A percentile compares a stretch with the other conserved stretches of the same genome.
Conservation (phyloP, 2,113 vertebrate genomes). For the Tamias sibiricus region DNA sequence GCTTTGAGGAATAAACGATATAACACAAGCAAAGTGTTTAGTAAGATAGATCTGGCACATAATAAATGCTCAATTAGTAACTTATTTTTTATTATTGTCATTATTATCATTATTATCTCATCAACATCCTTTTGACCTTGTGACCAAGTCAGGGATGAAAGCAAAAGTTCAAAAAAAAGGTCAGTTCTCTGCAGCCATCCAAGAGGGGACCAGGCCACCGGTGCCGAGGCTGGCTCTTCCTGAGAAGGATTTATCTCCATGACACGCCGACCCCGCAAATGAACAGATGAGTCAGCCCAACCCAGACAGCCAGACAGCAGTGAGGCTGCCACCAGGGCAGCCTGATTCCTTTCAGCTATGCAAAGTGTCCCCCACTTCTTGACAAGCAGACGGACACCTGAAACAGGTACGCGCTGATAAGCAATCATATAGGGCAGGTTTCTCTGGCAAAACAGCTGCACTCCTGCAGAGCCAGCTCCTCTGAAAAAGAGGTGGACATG, state of each 20-base stretch:
- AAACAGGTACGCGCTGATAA: background rate
- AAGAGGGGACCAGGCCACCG: background rate
- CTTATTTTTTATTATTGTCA: background rate
- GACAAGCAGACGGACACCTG: background rate
- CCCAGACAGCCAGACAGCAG: fast-evolving
- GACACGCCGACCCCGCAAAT: background rate
- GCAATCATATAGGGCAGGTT: background rate
- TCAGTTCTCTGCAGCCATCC: background rate
- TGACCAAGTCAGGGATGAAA: background rate
- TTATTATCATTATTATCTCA: background rate
- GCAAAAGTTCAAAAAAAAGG: background rate
- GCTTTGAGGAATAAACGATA: background rate
- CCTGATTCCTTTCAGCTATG: background rate
- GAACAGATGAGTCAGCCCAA: background rate
- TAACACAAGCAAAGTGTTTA: background rate
- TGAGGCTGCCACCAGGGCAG: fast-evolving
- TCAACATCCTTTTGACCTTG: background rate
- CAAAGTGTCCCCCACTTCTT: background rate
- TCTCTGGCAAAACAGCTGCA: background rate
- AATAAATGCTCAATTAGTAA: background rate
- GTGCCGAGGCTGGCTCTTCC: background rate
- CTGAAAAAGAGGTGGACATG: fast-evolving
- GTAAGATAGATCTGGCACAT: background rate
- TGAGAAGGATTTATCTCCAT: background rate
- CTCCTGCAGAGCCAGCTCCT: background rate